Conservation (phyloP, 2,888 invertebrate species). For the Trissolcus japonicus region DNA sequence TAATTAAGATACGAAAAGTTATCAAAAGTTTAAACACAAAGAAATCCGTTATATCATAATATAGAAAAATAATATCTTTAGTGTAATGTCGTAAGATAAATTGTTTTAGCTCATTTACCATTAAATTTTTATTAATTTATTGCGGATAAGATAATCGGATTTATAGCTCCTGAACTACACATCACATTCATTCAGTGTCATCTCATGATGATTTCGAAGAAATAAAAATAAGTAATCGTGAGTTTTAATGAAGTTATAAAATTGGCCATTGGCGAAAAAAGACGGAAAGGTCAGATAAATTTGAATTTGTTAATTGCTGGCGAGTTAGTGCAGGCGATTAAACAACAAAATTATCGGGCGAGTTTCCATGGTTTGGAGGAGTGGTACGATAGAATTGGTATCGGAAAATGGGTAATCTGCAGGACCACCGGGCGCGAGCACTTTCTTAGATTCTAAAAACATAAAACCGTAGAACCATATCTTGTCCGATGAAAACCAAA, state of each 20-base stretch:
- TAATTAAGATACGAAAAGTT: conserved; percentile 29
- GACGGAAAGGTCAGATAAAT: conserved; percentile 24
- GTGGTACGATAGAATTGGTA: conserved; percentile 21
- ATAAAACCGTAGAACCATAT: conserved; percentile 56
- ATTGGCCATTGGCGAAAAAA: conserved; percentile 6
- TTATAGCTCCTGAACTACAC: conserved; percentile 12
- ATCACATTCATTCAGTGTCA: conserved; percentile 16
- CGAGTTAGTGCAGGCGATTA: conserved; percentile 13
- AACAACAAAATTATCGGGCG: conserved; percentile 29
- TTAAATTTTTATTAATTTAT: conserved; percentile 21
- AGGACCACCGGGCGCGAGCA: conserved; percentile 61
- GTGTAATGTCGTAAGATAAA: conserved; percentile 13
- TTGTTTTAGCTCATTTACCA: conserved; percentile 16
- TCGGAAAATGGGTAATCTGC: conserved; percentile 48
- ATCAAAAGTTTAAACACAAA: conserved; percentile 12
- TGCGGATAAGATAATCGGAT: conserved; percentile 20
- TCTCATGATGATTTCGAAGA: conserved; percentile 32
- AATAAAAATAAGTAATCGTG: conserved; percentile 10
- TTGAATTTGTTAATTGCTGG: conserved; percentile 2
- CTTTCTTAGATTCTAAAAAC: conserved; percentile 50
- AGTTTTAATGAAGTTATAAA: conserved; percentile 32
- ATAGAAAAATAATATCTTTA: conserved; percentile 16
- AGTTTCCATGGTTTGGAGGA: conserved; percentile 16
- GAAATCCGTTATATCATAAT: conserved; percentile 19
- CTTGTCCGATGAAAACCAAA: conserved; percentile 47